phyloP scores from a whole-genome alignment of 92 coral and sea anemone species.

The Umimayanthus kanabou region DNA sequence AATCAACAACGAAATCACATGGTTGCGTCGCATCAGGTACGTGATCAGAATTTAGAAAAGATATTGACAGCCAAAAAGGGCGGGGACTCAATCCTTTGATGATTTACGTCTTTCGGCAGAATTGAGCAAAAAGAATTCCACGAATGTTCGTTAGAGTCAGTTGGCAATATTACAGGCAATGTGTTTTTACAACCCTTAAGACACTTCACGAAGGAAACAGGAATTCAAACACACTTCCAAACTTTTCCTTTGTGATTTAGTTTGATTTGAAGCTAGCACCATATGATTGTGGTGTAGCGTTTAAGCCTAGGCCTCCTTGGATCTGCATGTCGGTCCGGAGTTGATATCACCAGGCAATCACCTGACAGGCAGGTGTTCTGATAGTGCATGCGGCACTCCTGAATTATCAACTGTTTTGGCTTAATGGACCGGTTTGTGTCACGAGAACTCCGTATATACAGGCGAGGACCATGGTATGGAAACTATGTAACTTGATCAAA shows the following conservation, averaged over 20 bases:
- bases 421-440: background rate
- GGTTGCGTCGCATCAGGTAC: conserved; percentile 13
- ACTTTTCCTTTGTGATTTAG: background rate
- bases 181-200: background rate
- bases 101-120: conserved; percentile 19
- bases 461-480: conserved; percentile 17
- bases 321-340: background rate
- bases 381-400: background rate
- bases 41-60: conserved; percentile 25
- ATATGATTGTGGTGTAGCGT: background rate
- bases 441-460: background rate
- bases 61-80: conserved; percentile 9
- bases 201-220: background rate
- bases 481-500: conserved; percentile 28
- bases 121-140: background rate
- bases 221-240: background rate
- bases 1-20: conserved; percentile 22
- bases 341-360: background rate
- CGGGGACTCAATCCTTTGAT: conserved; percentile 13
- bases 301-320: background rate
- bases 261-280: background rate
- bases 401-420: background rate
- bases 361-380: background rate
- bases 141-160: background rate
- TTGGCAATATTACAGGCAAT: background rate